phyloP scores from a whole-genome alignment of 2,888 invertebrate genomes.

The Metacarcinus magister region DNA sequence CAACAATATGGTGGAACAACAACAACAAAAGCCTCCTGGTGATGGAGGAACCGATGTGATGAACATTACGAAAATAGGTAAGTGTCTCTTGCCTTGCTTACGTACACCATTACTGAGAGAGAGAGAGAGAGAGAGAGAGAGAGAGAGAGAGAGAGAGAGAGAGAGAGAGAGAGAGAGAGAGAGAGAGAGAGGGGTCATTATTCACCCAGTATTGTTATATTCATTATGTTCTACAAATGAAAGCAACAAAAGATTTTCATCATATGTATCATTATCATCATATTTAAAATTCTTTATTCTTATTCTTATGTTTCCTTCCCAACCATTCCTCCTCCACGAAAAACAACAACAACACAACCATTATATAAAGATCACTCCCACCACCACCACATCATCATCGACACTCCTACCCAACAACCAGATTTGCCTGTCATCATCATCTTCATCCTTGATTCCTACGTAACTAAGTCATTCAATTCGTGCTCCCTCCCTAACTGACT shows the following conservation, averaged over 20 bases:
- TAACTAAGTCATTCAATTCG: neutral
- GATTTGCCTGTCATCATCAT: neutral
- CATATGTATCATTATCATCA: neutral
- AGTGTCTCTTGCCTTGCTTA: neutral
- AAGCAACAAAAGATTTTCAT: neutral
- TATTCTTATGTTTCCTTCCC: neutral
- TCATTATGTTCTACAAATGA: neutral
- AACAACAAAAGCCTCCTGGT: neutral
- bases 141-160: constrained; percentile 45
- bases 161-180: neutral
- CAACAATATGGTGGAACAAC: neutral
- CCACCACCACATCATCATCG: neutral
- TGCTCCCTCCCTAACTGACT: neutral
- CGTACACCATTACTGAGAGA: neutral
- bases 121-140: neutral
- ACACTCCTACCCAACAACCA: neutral
- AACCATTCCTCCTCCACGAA: neutral
- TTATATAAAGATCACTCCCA: too few species aligned
- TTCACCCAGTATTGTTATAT: neutral
- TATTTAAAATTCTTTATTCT: neutral
- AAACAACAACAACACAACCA: neutral
- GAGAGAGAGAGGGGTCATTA: neutral
- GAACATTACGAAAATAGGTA: neutral
- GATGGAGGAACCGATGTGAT: neutral
- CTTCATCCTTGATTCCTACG: neutral